Percentiles rank a stretch among this genome's conserved stretches.
phyloP scores from a whole-genome alignment of 1,140 invertebrate species.

The Stegodyphus dumicola region DNA sequence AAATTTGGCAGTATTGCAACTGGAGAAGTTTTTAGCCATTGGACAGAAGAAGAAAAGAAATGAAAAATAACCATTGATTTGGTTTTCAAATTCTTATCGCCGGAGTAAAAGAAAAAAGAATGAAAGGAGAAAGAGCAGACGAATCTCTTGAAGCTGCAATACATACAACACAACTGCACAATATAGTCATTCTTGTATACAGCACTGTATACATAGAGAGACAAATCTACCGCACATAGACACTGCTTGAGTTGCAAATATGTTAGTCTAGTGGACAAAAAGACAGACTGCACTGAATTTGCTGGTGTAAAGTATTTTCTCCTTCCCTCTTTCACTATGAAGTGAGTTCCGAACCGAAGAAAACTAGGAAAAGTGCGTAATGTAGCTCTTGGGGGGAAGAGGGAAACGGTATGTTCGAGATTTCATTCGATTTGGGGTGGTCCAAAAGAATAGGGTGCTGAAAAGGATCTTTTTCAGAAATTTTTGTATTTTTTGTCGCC shows the following conservation, averaged over 20 bases:
- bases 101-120: background rate
- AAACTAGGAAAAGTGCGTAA: conserved; percentile 11
- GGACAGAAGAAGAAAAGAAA: background rate
- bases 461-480: conserved; percentile 32
- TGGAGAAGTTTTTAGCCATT: background rate
- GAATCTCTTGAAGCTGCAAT: background rate
- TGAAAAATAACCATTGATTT: background rate
- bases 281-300: conserved; percentile 46
- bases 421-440: conserved; percentile 55
- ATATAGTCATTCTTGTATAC: too few species aligned
- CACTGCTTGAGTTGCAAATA: conserved; percentile 56
- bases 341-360: conserved; percentile 7
- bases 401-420: conserved; percentile 2
- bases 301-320: conserved; percentile 21
- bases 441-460: conserved; percentile 53
- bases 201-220: too few species aligned
- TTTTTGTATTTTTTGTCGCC: background rate
- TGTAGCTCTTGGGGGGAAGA: conserved; percentile 30
- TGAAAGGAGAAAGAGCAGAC: background rate
- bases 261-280: conserved; percentile 56
- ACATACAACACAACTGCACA: background rate
- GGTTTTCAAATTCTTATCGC: background rate
- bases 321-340: background rate
- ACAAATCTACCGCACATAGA: too few species aligned
- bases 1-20: too few species aligned